These are phyloP conservation scores for Brachyptera risi DNA, from an alignment of 2,888 invertebrate genomes.

Conservation along the genomic window DNA sequence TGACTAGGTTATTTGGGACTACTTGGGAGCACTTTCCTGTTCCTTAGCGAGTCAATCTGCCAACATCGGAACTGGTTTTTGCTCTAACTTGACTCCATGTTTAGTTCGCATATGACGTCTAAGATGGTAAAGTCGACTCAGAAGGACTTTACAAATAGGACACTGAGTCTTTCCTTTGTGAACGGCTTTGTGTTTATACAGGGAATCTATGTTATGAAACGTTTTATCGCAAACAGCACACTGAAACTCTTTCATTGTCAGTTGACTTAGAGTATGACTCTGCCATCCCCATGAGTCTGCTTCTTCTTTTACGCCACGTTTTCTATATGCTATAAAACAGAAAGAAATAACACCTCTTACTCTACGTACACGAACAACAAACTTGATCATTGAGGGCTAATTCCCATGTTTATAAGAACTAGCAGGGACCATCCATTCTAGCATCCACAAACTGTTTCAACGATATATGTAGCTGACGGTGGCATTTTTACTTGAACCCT, in stretches of 20 bases:
- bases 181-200: constrained; percentile 58
- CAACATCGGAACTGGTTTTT: no score
- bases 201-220: constrained; percentile 58
- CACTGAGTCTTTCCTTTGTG: constrained; percentile 61
- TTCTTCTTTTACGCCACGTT: background rate
- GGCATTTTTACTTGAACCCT: no score
- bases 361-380: no score
- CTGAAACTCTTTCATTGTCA: constrained; percentile 18
- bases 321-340: background rate
- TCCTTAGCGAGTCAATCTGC: no score
- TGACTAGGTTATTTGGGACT: no score
- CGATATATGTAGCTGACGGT: no score
- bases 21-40: no score
- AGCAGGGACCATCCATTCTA: no score
- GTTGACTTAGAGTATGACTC: constrained; percentile 4
- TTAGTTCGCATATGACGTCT: constrained; percentile 26
- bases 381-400: no score
- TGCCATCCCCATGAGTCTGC: constrained; percentile 5
- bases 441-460: no score
- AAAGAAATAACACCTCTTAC: no score
- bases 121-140: constrained; percentile 29
- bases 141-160: constrained; percentile 40
- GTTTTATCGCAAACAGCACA: constrained; percentile 39
- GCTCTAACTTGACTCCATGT: constrained; percentile 14
- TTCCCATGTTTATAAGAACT: no score